Conservation (phyloP, 92 coral and sea anemone species). For the Meandrina meandrites region DNA sequence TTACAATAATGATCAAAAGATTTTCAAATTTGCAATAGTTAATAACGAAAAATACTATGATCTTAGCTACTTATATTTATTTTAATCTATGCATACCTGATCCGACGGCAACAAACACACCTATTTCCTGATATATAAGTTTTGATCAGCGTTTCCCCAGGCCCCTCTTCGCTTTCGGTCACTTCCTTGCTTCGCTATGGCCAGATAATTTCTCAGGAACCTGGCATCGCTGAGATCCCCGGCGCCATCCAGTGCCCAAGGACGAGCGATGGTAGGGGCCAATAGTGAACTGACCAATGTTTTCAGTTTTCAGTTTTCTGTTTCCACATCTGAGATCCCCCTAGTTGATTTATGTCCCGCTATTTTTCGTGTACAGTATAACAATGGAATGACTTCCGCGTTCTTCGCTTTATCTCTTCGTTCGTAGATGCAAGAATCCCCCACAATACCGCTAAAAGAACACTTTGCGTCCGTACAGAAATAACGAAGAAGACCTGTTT, state of each 20-base stretch:
- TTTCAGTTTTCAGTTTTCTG: conserved; percentile 18
- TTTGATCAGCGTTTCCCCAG: background rate
- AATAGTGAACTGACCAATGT: conserved; percentile 32
- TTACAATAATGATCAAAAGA: too few relatives aligned
- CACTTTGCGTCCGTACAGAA: conserved; percentile 28
- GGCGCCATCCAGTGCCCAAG: conserved; percentile 50
- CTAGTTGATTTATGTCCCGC: conserved; percentile 21
- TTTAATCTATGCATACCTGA: conserved; percentile 40
- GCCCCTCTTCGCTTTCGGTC: conserved; percentile 3
- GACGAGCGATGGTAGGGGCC: conserved; percentile 44
- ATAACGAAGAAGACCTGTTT: background rate
- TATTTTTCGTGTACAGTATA: too few relatives aligned
- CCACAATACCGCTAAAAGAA: conserved; percentile 48
- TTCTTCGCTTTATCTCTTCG: conserved; percentile 16
- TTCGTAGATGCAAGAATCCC: conserved; percentile 46
- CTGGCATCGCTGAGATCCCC: conserved; percentile 49
- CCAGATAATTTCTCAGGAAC: conserved; percentile 38
- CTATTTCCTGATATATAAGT: conserved; percentile 2
- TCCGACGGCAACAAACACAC: conserved; percentile 45
- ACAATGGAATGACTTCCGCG: conserved; percentile 29
- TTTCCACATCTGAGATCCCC: conserved; percentile 36
- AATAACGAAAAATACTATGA: too few relatives aligned
- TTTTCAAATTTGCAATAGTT: too few relatives aligned
- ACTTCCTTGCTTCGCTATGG: conserved; percentile 3
- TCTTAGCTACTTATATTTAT: background rate